These are phyloP conservation scores for Beroe forskalii DNA, from an alignment of 37 sponge, comb jelly and placozoan species.

Conservation along the genomic window DNA sequence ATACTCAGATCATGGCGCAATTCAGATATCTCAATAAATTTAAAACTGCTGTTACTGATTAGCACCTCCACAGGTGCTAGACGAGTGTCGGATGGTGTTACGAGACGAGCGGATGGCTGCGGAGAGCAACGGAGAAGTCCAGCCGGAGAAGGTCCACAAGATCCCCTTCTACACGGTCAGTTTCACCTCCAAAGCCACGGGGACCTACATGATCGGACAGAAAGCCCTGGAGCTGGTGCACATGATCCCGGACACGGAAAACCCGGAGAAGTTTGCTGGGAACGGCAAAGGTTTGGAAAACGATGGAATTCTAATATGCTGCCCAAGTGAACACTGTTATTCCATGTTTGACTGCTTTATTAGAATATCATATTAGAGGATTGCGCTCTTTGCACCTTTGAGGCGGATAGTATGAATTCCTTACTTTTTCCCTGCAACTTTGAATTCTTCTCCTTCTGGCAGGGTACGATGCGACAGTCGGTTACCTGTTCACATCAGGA, in stretches of 20 bases:
- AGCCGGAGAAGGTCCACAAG: not conserved
- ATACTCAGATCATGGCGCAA: too few relatives aligned
- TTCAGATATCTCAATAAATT: too few relatives aligned
- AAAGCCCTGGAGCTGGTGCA: not conserved
- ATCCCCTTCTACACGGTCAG: not conserved
- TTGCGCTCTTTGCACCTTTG: too few relatives aligned
- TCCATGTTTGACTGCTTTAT: too few relatives aligned
- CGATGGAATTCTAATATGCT: too few relatives aligned
- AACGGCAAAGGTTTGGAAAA: not conserved
- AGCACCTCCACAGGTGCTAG: not conserved
- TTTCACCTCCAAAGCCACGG: not conserved
- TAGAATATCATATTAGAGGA: too few relatives aligned
- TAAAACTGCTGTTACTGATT: too few relatives aligned
- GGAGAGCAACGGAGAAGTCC: not conserved
- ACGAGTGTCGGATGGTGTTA: not conserved
- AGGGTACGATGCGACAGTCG: slow-evolving; percentile 31
- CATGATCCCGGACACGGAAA: not conserved
- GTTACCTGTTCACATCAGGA: slow-evolving; percentile 30
- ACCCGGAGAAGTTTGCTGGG: not conserved
- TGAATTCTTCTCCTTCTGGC: too few relatives aligned
- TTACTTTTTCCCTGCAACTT: too few relatives aligned
- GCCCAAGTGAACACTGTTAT: too few relatives aligned
- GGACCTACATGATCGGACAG: not conserved
- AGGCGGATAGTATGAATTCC: too few relatives aligned
- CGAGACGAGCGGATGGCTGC: not conserved